These are phyloP conservation scores for Machimus atricapillus DNA, from an alignment of 2,888 invertebrate genomes.

Conservation along the genomic window DNA sequence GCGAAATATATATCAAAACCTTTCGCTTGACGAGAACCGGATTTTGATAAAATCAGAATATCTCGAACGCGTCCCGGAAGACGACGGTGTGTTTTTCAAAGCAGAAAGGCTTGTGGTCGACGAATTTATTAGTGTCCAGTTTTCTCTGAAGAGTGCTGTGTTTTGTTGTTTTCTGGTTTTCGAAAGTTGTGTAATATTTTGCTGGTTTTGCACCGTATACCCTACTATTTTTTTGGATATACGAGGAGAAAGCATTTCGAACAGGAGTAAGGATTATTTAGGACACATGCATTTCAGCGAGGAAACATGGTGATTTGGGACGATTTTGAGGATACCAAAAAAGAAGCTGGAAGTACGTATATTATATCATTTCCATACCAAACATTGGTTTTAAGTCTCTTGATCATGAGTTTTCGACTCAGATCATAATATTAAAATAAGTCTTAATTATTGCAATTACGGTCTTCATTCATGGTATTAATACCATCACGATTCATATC, in stretches of 20 bases:
- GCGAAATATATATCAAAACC: not conserved
- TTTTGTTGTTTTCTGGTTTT: not conserved
- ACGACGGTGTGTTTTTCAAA: not conserved
- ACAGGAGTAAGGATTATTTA: not conserved
- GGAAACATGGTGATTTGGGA: not conserved
- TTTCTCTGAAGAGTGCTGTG: not conserved
- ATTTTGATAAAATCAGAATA: not conserved
- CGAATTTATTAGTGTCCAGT: not conserved
- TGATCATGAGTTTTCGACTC: not conserved
- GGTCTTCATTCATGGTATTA: too few relatives aligned
- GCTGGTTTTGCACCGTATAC: not conserved
- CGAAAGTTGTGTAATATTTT: not conserved
- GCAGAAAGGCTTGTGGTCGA: not conserved
- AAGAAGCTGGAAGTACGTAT: not conserved
- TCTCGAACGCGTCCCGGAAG: not conserved
- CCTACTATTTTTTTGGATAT: not conserved
- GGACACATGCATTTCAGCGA: not conserved
- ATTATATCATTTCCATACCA: not conserved
- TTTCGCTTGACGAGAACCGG: not conserved
- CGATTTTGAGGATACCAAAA: not conserved
- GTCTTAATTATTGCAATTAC: too few relatives aligned
- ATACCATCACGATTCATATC: too few relatives aligned
- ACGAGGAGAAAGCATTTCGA: not conserved
- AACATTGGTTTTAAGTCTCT: not conserved
- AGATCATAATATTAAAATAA: not conserved